phyloP scores from a whole-genome alignment of 1,140 invertebrate species.

The Zaprionus davidi region DNA sequence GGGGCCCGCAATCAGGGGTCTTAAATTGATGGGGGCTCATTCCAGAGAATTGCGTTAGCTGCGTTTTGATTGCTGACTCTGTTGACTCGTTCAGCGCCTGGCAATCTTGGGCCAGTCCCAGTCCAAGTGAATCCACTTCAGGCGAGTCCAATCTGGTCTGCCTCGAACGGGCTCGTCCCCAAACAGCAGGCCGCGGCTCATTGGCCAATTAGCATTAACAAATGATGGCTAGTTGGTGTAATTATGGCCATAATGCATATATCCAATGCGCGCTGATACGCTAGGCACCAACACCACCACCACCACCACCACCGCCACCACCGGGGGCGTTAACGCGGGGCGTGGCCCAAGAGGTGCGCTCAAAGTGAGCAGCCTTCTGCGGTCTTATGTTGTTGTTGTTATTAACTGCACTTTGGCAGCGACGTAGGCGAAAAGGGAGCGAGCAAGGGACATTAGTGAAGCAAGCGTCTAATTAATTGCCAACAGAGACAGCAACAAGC shows the following conservation, averaged over 20 bases:
- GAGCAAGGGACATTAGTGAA: constrained; percentile 20
- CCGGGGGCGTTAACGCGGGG: constrained; percentile 52
- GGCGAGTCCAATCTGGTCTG: too few relatives aligned
- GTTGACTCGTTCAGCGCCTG: constrained; percentile 3
- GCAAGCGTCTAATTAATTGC: constrained; percentile 56
- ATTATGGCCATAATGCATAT: constrained; percentile 80
- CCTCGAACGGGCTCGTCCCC: too few relatives aligned
- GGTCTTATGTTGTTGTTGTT: constrained; percentile 5
- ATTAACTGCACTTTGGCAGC: constrained; percentile 35
- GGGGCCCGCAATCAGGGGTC: constrained; percentile 22
- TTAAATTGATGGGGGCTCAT: constrained; percentile 49
- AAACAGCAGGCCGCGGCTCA: constrained; percentile 47
- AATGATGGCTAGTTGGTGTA: constrained; percentile 82
- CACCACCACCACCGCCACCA: neutral
- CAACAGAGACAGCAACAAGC: constrained; percentile 3
- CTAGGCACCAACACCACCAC: neutral
- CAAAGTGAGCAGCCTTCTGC: constrained; percentile 18
- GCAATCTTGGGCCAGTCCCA: neutral
- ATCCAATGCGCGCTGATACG: constrained; percentile 44
- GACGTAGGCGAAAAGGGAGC: neutral
- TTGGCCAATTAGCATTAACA: constrained; percentile 82
- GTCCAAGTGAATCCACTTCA: too few relatives aligned
- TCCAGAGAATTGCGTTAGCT: constrained; percentile 37
- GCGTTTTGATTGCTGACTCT: constrained; percentile 30
- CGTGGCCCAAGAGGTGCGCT: constrained; percentile 49